Evolutionary conservation across 1,140 invertebrate genomes (phyloP), one percentile per base, ranked within the genome.

Genomic region (Lithobius niger): DNA sequence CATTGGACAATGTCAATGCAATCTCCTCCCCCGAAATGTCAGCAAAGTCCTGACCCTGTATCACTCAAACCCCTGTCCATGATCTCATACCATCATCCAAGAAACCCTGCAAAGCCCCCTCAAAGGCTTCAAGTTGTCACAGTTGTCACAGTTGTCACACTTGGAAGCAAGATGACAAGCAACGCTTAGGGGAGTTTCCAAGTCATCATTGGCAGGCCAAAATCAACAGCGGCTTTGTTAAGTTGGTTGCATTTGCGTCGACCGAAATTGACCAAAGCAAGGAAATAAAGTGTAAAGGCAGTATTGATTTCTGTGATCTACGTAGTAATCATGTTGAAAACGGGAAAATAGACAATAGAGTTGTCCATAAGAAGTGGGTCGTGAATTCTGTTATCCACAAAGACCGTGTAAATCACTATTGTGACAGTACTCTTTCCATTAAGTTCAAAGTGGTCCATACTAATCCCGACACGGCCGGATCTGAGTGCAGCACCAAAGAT

Each of bases 161-260:
- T 24, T 25, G 28, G 48, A 28, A 22, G 42, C 27, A 40, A 40
- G 10, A 40, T 40, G 22, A 26, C 18, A 2, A 22, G 16, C 16
- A 48, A 25, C 3, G 22, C 28, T 27, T 42, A 31, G 52, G 26
- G 19, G 56, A 59, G 2, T 58, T 57, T 10, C 60, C 61, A 19
- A 61, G 44, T 40, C 63, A 62, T 42, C 68, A 87, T 65, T 88
- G 86, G 85, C 84, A 88, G 69, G 83, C 86, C 64, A 81, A 85
- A 59, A 88, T 89, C 62, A 84, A 81, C 64, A 86, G 82, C 62
- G 83, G 85, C 27, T 91, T 91, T 73, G 87, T 91, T 71, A 79
- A 85, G 52, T 73, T 90, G 57, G 83, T 90, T 55, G 86, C 84
- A 24, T 85, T 89, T 67, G 87, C 86, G 6, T 86, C 85, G 2